Conservation (phyloP, 2,888 invertebrate species). For the Nymphalis polychloros region DNA sequence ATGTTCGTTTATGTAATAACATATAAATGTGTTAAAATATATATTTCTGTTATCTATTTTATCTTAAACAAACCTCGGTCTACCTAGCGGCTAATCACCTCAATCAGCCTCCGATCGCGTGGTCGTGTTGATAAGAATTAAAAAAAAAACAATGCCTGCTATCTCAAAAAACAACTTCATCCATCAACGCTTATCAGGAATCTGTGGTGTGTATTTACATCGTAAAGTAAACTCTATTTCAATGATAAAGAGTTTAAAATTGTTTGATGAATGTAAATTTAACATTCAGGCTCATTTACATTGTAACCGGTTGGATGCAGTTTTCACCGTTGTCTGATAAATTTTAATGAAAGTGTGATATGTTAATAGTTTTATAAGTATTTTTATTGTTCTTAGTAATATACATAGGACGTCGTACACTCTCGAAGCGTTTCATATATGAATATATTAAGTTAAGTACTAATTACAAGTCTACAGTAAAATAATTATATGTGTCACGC, state of each 20-base stretch:
- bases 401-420: not conserved
- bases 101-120: slow-evolving; percentile 32
- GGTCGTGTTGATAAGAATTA: slow-evolving; percentile 33
- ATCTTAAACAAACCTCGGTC: slow-evolving; percentile 21
- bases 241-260: not conserved
- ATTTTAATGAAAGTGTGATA: slow-evolving; percentile 39
- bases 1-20: no score
- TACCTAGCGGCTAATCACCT: slow-evolving; percentile 31
- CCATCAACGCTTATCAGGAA: slow-evolving; percentile 41
- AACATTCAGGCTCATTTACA: slow-evolving; percentile 30
- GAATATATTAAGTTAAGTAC: not conserved
- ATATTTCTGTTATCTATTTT: slow-evolving; percentile 12
- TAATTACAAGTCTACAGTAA: not conserved
- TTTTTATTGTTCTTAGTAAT: slow-evolving; percentile 32
- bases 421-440: not conserved
- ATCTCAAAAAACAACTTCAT: slow-evolving; percentile 43
- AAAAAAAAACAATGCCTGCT: slow-evolving; percentile 36
- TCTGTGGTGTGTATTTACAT: slow-evolving; percentile 9
- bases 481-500: not conserved
- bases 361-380: slow-evolving; percentile 38
- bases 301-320: slow-evolving; percentile 36
- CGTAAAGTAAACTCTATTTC: slow-evolving; percentile 16
- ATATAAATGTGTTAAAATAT: not conserved
- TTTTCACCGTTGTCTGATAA: slow-evolving; percentile 38
- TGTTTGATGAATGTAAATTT: not conserved